Evolutionary conservation across 2,797 vertebrate genomes (phyloP).

Genomic region (Melanotaenia pygmaea): DNA sequence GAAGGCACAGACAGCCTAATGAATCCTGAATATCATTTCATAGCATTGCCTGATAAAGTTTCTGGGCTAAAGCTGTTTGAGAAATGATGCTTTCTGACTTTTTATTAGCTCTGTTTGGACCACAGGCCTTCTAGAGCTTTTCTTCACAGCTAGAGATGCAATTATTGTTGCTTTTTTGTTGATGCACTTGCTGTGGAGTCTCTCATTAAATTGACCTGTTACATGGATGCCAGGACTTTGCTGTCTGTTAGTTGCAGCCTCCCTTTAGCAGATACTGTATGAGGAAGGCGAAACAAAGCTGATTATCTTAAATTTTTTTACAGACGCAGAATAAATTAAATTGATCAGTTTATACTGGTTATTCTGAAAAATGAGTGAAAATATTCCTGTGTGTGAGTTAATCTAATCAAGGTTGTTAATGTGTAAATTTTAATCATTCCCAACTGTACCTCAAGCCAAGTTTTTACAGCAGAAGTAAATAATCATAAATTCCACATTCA

Average conservation of each 20-base stretch:
- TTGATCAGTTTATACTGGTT: not conserved
- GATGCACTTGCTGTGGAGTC: slow-evolving; percentile 19
- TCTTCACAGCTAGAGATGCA: slow-evolving; percentile 35
- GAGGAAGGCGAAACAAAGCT: slow-evolving; percentile 6
- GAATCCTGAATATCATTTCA: slow-evolving; percentile 66
- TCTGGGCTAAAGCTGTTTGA: slow-evolving; percentile 50
- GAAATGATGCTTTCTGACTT: slow-evolving; percentile 49
- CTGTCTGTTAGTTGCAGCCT: slow-evolving; percentile 6
- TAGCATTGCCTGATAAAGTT: slow-evolving; percentile 53
- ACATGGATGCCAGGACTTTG: slow-evolving; percentile 2
- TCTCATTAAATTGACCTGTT: slow-evolving; percentile 28
- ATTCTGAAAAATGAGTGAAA: not conserved
- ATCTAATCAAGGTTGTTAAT: not conserved
- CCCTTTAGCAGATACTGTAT: slow-evolving; percentile 3
- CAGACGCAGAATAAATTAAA: not conserved
- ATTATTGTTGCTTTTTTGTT: slow-evolving; percentile 17
- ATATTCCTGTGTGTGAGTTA: not conserved
- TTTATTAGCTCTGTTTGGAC: slow-evolving; percentile 32
- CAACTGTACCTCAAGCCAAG: not conserved
- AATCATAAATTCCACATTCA: not conserved
- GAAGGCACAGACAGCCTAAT: slow-evolving; percentile 67
- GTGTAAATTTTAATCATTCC: not conserved
- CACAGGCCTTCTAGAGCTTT: slow-evolving; percentile 29
- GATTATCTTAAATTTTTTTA: not conserved
- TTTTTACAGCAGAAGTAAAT: not conserved